phyloP scores from a whole-genome alignment of 1,140 invertebrate species.

The Monochamus saltuarius region DNA sequence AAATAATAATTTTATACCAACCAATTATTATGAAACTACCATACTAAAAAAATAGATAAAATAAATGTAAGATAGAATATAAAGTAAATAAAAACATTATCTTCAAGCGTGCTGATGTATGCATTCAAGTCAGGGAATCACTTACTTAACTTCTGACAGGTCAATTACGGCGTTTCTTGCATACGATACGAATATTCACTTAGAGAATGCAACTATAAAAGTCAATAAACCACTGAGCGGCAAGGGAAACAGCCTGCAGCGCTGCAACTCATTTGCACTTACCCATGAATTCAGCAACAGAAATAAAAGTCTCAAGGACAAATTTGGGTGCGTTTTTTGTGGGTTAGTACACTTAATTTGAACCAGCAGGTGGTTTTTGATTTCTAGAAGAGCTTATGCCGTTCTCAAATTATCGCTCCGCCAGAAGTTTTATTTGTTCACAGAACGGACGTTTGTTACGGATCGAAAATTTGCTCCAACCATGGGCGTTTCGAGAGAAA shows the following conservation, averaged over 20 bases:
- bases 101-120: too few species aligned
- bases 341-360: slow-evolving; percentile 31
- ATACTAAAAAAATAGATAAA: too few species aligned
- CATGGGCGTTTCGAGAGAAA: too few species aligned
- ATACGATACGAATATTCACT: not conserved
- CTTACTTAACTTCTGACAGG: slow-evolving; percentile 11
- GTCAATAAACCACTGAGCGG: slow-evolving; percentile 16
- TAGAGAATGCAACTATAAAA: slow-evolving; percentile 24
- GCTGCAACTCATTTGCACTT: slow-evolving; percentile 13
- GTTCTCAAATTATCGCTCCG: slow-evolving; percentile 15
- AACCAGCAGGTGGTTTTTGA: slow-evolving; percentile 35
- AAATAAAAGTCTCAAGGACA: slow-evolving; percentile 36
- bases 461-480: too few species aligned
- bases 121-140: not conserved
- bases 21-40: too few species aligned
- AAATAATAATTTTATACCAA: too few species aligned
- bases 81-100: too few species aligned
- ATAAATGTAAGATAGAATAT: too few species aligned
- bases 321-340: slow-evolving; percentile 36
- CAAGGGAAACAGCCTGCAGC: slow-evolving; percentile 6
- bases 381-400: slow-evolving; percentile 26
- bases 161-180: slow-evolving; percentile 2
- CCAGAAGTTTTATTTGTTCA: slow-evolving; percentile 28
- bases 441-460: slow-evolving; percentile 10
- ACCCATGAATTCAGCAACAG: slow-evolving; percentile 19